Base-by-base conservation (phyloP, 2,888 invertebrate genomes). In the Boloria selene region DNA sequence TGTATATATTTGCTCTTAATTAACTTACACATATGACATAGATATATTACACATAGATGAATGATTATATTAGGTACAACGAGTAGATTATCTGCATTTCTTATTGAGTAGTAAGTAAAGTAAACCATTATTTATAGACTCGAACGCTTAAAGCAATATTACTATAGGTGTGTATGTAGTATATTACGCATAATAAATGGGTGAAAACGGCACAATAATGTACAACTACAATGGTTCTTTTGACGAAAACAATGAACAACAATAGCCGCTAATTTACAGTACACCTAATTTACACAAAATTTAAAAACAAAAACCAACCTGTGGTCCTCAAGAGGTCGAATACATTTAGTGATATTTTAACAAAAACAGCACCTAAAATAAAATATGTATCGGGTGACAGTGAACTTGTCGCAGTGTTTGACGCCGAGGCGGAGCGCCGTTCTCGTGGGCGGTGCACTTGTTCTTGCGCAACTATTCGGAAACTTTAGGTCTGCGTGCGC, bases 401-500 rank as follows among this genome's bases (percentile, higher is more conserved):
- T 90, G 90, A 90, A 90, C 89, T 87, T 90, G 87, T 78, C 72
- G 68, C 70, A 66, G 70, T 76, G 76, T 82, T 80, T 79, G 77
- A 75, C 70, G 75, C 74, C 75, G 74, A 72, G 74, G 73, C 76
- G 75, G 70, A 74, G 73, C 75, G 74, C 69, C 71, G 73, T 72
- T 79, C 77, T 81, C 52, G 85, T 83, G 85, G 87, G 86, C 85
- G 81, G 73, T 70, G 83, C 82, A 83, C 85, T 83, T 80, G 82
- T 80, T 82, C 82, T 90, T 90, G 83, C 87, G 85, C 88, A 90
- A 90, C 81, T 75, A 79, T 81, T 80, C 81, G 84, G 85, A 85
- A 85, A 82, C 82, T 80, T 77, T 77, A 74, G 74, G 77, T 76
- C 77, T 77, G 59, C 70, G 69, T 72, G 74, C 72, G 78, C 75